Evolutionary conservation across 1,140 invertebrate genomes (phyloP), one percentile per base, ranked within the genome.

Genomic region (Ooceraea biroi): DNA sequence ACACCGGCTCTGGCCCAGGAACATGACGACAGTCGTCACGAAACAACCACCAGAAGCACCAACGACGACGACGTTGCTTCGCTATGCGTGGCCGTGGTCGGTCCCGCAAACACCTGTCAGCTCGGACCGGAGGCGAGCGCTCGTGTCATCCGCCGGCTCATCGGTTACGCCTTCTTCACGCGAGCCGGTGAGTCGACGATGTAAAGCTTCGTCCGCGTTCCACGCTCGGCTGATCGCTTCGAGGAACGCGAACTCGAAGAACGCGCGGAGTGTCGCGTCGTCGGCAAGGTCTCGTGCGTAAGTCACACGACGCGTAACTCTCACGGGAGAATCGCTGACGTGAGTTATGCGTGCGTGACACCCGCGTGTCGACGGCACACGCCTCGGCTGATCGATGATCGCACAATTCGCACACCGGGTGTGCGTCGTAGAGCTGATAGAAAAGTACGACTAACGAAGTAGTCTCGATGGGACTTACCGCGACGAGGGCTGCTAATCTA

Each of bases 401-500:
- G n/a, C n/a, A n/a, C n/a, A n/a, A n/a, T n/a, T n/a, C n/a, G n/a
- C n/a, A n/a, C 52, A 68, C 65, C 48, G 25, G 22, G 36, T 36
- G 27, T 27, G 69, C 50, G 36, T 22, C 5, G 14, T 25, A 77
- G 14, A 52, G 14, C 52, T 55, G n/a, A 50, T 55, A 60, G 25
- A 63, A 22, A 84, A 44, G 60, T 66, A 50, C 27, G 14, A 74
- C 77, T 46, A 14, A n/a, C 14, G 14, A 44, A 63, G 41, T 41
- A 46, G 52, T 12, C 55, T 58, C 19, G 55, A 30, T 19, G 44
- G 41, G 52, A 44, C 61, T 96, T 96, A 98, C 97, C 96, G 98
- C 98, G 96, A 98, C 97, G 91, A 99, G 96, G 94, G 98, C 98
- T 95, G 98, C 97, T 96, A 99, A 97, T 97, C 98, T 98, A 96